Percentiles rank a stretch among this genome's conserved stretches.
phyloP scores from a whole-genome alignment of 2,113 vertebrate species.

The Callipepla californica region DNA sequence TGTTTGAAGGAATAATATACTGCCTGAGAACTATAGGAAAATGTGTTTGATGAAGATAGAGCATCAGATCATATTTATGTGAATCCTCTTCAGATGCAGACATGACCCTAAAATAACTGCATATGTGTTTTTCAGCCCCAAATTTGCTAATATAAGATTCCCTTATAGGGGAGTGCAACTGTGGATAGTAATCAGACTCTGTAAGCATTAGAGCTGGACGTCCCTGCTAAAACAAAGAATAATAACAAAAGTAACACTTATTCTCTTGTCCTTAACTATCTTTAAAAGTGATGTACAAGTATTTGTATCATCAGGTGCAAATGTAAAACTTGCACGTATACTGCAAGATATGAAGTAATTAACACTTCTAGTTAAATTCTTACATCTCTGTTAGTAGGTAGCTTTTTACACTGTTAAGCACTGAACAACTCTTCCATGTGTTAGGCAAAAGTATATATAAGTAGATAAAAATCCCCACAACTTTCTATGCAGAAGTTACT shows the following conservation, averaged over 20 bases:
- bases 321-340: neutral
- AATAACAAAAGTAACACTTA: neutral
- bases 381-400: neutral
- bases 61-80: neutral
- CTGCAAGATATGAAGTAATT: neutral
- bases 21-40: neutral
- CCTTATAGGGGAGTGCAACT: neutral
- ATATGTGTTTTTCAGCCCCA: neutral
- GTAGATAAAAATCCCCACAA: neutral
- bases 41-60: neutral
- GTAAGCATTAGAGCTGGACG: neutral
- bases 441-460: neutral
- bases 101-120: neutral
- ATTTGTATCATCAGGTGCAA: neutral
- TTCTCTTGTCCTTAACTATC: neutral
- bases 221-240: neutral
- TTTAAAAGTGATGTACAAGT: neutral
- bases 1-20: neutral
- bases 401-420: neutral
- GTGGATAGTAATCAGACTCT: neutral
- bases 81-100: neutral
- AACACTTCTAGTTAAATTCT: neutral
- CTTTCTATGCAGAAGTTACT: neutral
- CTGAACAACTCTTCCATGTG: neutral
- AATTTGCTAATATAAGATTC: neutral